These are phyloP conservation scores for Onychorhynchus coronatus DNA, from an alignment of 2,113 vertebrate genomes.

Conservation along the genomic window DNA sequence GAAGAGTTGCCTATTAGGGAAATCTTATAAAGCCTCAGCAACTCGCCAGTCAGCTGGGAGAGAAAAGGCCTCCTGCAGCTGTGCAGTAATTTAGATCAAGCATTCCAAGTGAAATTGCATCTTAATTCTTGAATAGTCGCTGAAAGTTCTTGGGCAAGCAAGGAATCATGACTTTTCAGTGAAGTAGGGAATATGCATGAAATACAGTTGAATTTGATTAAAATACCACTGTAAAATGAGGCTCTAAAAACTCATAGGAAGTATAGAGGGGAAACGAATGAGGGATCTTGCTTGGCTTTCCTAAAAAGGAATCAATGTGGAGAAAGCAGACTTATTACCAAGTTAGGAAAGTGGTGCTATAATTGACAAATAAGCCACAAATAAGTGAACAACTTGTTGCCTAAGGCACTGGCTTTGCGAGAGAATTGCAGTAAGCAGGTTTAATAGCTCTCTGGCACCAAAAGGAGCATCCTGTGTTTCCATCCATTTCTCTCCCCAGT, in stretches of 20 bases:
- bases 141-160: not conserved
- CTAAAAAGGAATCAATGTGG: slow-evolving; percentile 13
- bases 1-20: not conserved
- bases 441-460: not conserved
- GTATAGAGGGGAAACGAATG: not conserved
- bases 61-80: not conserved
- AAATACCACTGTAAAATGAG: not conserved
- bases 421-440: not conserved
- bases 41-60: fast-evolving
- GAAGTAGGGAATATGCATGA: not conserved
- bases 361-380: slow-evolving; percentile 48
- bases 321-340: slow-evolving; percentile 6
- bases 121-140: not conserved
- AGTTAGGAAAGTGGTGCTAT: slow-evolving; percentile 30
- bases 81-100: not conserved
- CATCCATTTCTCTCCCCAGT: not conserved
- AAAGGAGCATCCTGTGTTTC: not conserved
- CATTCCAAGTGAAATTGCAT: not conserved
- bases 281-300: not conserved
- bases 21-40: not conserved
- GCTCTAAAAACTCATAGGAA: not conserved
- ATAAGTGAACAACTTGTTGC: slow-evolving; percentile 24
- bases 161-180: not conserved
- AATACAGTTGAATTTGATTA: slow-evolving; percentile 3
- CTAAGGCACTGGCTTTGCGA: not conserved